Conservation (phyloP, 2,113 vertebrate species). For the Perca schrenkii region DNA sequence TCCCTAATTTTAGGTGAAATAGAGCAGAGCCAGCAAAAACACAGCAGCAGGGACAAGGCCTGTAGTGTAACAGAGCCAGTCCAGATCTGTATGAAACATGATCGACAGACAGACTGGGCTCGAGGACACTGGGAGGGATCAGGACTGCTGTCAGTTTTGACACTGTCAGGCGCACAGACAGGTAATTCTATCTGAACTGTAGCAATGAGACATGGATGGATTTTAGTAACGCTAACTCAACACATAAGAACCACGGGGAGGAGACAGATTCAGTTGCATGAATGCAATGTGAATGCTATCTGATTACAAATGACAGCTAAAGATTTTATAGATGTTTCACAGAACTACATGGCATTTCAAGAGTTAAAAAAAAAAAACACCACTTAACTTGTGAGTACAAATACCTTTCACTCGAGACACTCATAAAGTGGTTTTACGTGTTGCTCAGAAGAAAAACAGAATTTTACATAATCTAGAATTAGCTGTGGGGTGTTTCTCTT, state of each 20-base stretch:
- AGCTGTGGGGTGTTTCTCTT: conserved; percentile 37
- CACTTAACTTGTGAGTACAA: conserved; percentile 8
- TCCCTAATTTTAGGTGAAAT: conserved; percentile 47
- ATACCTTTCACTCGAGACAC: conserved; percentile 8
- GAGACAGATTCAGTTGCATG: conserved; percentile 15
- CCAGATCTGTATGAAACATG: conserved; percentile 65
- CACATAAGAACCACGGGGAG: neutral
- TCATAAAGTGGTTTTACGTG: conserved; percentile 25
- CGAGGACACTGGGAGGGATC: conserved; percentile 27
- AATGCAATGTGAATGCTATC: neutral
- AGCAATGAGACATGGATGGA: conserved; percentile 22
- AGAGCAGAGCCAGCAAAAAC: conserved; percentile 56
- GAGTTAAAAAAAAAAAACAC: neutral
- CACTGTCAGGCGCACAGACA: conserved; percentile 17
- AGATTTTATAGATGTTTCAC: conserved; percentile 11
- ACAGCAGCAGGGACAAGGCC: conserved; percentile 53
- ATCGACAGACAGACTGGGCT: conserved; percentile 39
- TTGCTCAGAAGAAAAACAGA: conserved; percentile 19
- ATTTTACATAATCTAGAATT: conserved; percentile 44
- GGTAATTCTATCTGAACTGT: conserved; percentile 56
- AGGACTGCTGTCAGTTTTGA: conserved; percentile 34
- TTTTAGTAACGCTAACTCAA: conserved; percentile 8
- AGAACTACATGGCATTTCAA: neutral
- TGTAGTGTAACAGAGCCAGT: conserved; percentile 63
- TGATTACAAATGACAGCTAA: conserved; percentile 37